Base-by-base conservation (phyloP, 2,113 vertebrate species). In the Heterotilapia buettikoferi region DNA sequence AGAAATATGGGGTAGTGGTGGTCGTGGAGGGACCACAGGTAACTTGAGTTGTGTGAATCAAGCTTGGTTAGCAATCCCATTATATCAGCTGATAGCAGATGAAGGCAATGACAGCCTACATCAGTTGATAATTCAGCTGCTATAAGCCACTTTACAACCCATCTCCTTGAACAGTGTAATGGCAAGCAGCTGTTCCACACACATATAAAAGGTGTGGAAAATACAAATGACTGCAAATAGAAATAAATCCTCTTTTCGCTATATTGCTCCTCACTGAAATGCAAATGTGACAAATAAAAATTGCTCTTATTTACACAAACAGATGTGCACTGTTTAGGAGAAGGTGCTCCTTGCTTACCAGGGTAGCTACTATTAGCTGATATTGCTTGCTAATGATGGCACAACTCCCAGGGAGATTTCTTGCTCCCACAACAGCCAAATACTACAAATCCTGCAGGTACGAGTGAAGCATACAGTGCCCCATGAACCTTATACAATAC, bases 301-400 rank as follows among this genome's bases (percentile, higher is more conserved):
- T 19, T 5, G 3, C 9, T 47, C 14, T 73, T 47, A 19, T 29
- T 18, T 76, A 24, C n/a, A 43, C 12, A 26, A 76, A 76, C 40
- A 76, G 40, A 76, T 43, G 66, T 73, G 66, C 21, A 4, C 68
- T 73, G n/a, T 18, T 73, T 71, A 73, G 21, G 43, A 19, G 43
- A 47, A 11, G 16, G 29, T 19, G 14, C 24, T 31, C 24, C 43
- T 47, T 7, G 68, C 21, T 47, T 43, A 40, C 66, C 66, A 43
- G 63, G 7, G 6, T 68, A 21, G 63, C 63, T 21, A 1, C 1
- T 14, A 71, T 68, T 73, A 24, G 40, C 40, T 5, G 21, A 76
- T 11, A 47, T 19, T 19, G 16, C 24, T 50, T 45, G 21, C 40
- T 73, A 29, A 73, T 73, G 68, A 47, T 0, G 9, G 0, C 16